Percentiles rank a stretch among this genome's conserved stretches.
phyloP scores from a whole-genome alignment of 2,797 vertebrate genomes.

The Smutsia gigantea region DNA sequence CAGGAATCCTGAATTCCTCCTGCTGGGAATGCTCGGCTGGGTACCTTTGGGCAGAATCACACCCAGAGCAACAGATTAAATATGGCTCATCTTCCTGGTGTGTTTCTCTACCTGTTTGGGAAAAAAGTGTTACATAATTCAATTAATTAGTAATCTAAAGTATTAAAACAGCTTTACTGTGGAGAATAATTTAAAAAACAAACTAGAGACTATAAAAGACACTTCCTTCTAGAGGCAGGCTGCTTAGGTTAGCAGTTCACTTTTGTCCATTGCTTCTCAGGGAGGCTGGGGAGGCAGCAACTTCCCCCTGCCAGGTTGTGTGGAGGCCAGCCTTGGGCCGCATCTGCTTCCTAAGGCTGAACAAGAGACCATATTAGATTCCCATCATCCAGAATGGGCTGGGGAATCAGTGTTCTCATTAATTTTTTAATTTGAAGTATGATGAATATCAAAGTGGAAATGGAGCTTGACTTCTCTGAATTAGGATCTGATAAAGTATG shows the following conservation, averaged over 20 bases:
- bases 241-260: background rate
- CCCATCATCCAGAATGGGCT: background rate
- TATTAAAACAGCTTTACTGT: background rate
- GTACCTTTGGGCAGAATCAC: background rate
- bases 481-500: slow-evolving; percentile 34
- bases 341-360: background rate
- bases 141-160: background rate
- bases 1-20: background rate
- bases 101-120: background rate
- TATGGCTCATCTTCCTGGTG: rapidly evolving
- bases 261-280: background rate
- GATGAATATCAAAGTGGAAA: slow-evolving; percentile 43
- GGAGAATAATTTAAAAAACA: background rate
- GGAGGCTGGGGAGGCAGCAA: rapidly evolving
- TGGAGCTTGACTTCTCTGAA: slow-evolving; percentile 21
- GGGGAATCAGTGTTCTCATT: background rate
- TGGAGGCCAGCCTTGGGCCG: background rate
- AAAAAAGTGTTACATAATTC: background rate
- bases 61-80: background rate
- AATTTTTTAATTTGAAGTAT: slow-evolving; percentile 61
- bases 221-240: background rate
- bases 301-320: rapidly evolving
- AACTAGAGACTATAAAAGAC: background rate
- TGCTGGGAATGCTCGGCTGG: background rate
- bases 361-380: background rate